These are phyloP conservation scores for Dicycla oo DNA, from an alignment of 2,888 invertebrate species.

Conservation along the genomic window DNA sequence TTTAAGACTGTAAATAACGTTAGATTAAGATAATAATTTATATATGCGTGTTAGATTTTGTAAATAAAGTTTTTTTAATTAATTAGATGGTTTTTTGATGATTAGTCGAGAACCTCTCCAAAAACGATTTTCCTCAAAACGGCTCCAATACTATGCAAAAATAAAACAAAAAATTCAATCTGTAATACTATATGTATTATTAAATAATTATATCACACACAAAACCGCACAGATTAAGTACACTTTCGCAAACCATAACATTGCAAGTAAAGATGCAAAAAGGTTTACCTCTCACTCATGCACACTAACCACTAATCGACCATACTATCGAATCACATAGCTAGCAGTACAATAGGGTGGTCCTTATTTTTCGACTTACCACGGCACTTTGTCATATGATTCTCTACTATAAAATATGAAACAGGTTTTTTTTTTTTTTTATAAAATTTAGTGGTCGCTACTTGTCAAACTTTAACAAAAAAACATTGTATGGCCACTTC, in stretches of 20 bases:
- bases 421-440: too few relatives aligned
- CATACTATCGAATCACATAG: constrained; percentile 28
- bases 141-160: constrained; percentile 2
- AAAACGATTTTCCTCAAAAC: background rate
- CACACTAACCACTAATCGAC: constrained; percentile 25
- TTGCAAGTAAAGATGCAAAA: constrained; percentile 13
- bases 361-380: too few relatives aligned
- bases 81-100: constrained; percentile 43
- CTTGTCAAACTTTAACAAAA: too few relatives aligned
- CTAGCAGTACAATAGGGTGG: too few relatives aligned
- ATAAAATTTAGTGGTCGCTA: too few relatives aligned
- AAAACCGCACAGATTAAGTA: constrained; percentile 49
- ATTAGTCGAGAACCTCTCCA: background rate
- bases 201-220: constrained; percentile 52
- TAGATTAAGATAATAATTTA: constrained; percentile 87
- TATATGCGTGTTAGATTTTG: constrained; percentile 82
- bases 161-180: constrained; percentile 25
- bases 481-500: too few relatives aligned
- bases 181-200: constrained; percentile 47
- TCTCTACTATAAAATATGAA: too few relatives aligned
- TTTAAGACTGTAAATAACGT: constrained; percentile 89
- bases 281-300: constrained; percentile 12
- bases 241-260: constrained; percentile 33
- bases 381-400: too few relatives aligned
- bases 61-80: constrained; percentile 84